Percentiles rank a stretch among this genome's conserved stretches.
Conservation (phyloP, 2,888 invertebrate genomes). For the Diabrotica balteata region DNA sequence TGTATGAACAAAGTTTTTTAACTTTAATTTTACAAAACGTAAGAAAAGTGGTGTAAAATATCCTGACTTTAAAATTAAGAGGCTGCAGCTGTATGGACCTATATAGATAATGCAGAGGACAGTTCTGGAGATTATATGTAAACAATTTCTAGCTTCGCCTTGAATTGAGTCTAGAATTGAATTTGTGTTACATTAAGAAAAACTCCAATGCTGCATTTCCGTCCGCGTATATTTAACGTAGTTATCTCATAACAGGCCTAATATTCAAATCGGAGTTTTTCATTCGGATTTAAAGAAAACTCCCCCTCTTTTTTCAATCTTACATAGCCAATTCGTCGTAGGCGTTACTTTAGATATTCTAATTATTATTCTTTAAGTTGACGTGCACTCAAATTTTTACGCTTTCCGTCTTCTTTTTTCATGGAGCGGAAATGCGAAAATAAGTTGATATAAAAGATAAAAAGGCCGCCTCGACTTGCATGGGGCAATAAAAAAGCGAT, state of each 20-base stretch:
- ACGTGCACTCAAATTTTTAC: conserved; percentile 35
- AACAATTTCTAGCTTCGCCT: too few relatives aligned
- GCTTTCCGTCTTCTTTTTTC: conserved; percentile 32
- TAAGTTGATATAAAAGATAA: conserved; percentile 34
- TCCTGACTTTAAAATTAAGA: too few relatives aligned
- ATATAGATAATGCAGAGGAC: too few relatives aligned
- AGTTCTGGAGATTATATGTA: too few relatives aligned
- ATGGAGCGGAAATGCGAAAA: conserved; percentile 33
- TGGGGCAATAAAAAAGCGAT: conserved; percentile 26
- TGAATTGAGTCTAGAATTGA: too few relatives aligned
- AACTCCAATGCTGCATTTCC: too few relatives aligned
- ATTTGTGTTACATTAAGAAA: too few relatives aligned
- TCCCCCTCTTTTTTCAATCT: conserved; percentile 20
- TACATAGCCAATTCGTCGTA: conserved; percentile 25
- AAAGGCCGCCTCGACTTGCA: conserved; percentile 16
- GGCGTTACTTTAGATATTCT: conserved; percentile 32
- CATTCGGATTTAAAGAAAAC: conserved; percentile 29
- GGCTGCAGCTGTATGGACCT: too few relatives aligned
- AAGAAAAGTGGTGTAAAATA: too few relatives aligned
- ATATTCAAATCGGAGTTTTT: conserved; percentile 25
- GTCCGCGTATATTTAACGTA: too few relatives aligned
- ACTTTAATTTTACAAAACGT: too few relatives aligned
- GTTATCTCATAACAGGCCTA: not conserved
- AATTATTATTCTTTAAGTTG: conserved; percentile 37
- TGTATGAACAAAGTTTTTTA: too few relatives aligned